These are phyloP conservation scores for Phalacrocorax aristotelis DNA, from an alignment of 2,113 vertebrate genomes.

Conservation along the genomic window DNA sequence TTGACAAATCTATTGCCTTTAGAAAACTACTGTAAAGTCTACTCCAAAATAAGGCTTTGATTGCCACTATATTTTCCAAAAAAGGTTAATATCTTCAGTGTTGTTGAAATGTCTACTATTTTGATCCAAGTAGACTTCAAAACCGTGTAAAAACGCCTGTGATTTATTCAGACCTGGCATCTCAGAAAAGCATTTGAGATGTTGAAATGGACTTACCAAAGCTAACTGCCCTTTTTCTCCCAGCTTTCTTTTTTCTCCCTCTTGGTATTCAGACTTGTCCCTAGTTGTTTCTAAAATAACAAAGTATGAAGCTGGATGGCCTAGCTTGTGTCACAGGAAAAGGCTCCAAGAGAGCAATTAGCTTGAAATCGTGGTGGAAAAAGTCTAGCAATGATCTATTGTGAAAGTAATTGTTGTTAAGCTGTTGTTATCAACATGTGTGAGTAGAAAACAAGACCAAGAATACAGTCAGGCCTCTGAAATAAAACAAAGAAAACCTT, in stretches of 20 bases:
- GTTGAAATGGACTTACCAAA: background rate
- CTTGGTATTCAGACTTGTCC: background rate
- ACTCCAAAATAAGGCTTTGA: background rate
- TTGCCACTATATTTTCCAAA: background rate
- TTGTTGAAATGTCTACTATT: background rate
- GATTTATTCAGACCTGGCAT: background rate
- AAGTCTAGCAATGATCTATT: background rate
- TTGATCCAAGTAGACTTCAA: background rate
- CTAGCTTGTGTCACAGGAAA: background rate
- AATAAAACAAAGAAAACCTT: background rate
- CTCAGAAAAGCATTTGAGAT: background rate
- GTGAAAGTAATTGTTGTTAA: background rate
- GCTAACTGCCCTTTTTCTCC: background rate
- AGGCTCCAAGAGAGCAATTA: background rate
- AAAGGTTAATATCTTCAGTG: background rate
- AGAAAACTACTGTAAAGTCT: background rate
- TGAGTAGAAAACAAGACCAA: background rate
- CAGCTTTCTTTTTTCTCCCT: background rate
- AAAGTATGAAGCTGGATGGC: background rate
- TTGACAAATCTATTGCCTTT: background rate
- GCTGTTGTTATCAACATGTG: background rate
- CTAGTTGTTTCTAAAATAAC: background rate
- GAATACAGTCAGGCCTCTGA: background rate
- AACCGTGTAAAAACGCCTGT: background rate
- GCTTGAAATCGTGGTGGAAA: background rate